Base-by-base conservation (phyloP, 2,113 vertebrate genomes). In the Tyto alba region DNA sequence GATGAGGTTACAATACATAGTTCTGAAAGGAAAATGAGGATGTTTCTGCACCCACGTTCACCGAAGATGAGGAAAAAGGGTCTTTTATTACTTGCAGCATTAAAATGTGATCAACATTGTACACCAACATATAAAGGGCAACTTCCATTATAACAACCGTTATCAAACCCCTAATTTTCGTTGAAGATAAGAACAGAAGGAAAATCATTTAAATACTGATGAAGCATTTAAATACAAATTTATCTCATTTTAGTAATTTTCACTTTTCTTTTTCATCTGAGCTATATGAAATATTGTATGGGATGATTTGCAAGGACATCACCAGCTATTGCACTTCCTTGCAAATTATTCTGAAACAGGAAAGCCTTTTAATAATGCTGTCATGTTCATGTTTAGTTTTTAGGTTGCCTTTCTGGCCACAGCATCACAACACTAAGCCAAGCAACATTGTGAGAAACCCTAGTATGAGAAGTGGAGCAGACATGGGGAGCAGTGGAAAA, bases 51-150 rank as follows among this genome's bases (percentile, higher is more conserved):
- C 16, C 10, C 10, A 21, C 2, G 1, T 52, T 73, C 30, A 27
- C 26, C 20, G 43, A 87, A 56, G 34, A 34, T 34, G n/a, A 74
- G 50, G 26, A 16, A 66, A 82, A 79, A 36, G 10, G 3, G 6
- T 45, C 5, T 76, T 91, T 67, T 34, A 43, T 43, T 72, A 45
- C 11, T 32, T 92, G 12, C 16, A 87, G 19, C 21, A 69, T 40
- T 74, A 69, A 81, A 81, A 85, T 6, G 0, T 27, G 43, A 57
- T 53, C 4, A 60, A 32, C 0, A 0, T 71, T 40, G 12, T 26
- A 19, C 5, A 9, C 20, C 32, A 81, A 41, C 62, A 36, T 34
- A 62, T 15, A 69, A 86, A 69, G 9, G 29, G 7, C 34, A 73
- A n/a, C 6, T 84, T 79, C 6, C 7, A 18, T 68, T 85, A 17